Conservation (phyloP, 2,797 vertebrate species). For the Acomys russatus region DNA sequence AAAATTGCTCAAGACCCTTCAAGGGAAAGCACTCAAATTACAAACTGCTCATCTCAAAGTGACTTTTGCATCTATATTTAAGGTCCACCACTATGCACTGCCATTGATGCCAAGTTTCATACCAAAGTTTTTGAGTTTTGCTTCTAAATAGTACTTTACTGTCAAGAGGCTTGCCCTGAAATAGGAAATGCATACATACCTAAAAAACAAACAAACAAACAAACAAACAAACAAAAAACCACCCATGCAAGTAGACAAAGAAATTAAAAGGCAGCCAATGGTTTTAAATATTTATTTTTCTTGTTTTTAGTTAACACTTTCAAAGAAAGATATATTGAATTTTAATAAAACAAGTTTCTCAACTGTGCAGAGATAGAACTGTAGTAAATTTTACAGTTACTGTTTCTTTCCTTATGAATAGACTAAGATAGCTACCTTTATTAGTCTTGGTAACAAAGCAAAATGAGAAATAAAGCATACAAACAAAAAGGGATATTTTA, state of each 20-base stretch:
- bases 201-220: too few relatives aligned
- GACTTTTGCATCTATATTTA: not conserved
- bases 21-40: not conserved
- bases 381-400: not conserved
- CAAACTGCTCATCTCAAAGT: not conserved
- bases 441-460: not conserved
- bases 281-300: constrained; percentile 82
- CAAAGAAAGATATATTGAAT: constrained; percentile 66
- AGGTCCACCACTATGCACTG: constrained; percentile 1
- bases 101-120: constrained; percentile 51
- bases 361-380: constrained; percentile 65
- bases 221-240: constrained; percentile 64
- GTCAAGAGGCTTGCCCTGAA: constrained; percentile 71
- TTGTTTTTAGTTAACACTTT: constrained; percentile 68
- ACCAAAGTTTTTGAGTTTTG: constrained; percentile 64
- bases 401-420: not conserved
- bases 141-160: constrained; percentile 78
- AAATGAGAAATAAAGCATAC: not conserved
- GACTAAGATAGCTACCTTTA: not conserved
- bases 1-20: not conserved
- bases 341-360: constrained; percentile 80
- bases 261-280: constrained; percentile 69
- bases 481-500: not conserved
- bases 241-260: constrained; percentile 75
- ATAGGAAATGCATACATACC: constrained; percentile 77